Evolutionary conservation across 2,113 vertebrate genomes (phyloP).

Genomic region (Grammomys surdaster): DNA sequence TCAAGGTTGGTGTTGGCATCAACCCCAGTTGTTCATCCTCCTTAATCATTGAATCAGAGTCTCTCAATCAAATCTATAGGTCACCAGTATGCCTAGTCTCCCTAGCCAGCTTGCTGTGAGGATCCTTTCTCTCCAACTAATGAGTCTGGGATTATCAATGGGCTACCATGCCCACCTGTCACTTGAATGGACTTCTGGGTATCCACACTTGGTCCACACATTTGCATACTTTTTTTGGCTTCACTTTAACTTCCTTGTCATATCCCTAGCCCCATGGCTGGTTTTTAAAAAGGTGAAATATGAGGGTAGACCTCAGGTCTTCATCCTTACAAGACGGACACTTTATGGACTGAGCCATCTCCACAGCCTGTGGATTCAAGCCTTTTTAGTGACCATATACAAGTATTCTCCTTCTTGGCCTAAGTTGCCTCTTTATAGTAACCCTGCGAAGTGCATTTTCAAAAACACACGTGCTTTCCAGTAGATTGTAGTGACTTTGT

Average conservation of each 20-base stretch:
- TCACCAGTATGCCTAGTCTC: background rate
- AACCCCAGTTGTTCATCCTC: background rate
- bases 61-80: background rate
- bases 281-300: no score
- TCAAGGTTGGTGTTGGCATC: background rate
- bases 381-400: background rate
- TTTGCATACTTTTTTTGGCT: no score
- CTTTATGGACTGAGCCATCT: no score
- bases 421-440: background rate
- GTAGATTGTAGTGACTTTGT: background rate
- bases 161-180: background rate
- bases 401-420: background rate
- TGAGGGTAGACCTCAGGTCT: background rate
- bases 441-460: background rate
- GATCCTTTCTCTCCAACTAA: no score
- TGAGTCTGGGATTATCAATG: background rate
- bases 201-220: background rate
- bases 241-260: background rate
- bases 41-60: background rate
- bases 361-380: background rate
- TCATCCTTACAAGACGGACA: background rate
- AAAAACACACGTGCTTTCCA: background rate
- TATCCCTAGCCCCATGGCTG: background rate
- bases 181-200: background rate
- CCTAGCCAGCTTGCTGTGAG: background rate